These are phyloP conservation scores for Pandion haliaetus DNA, from an alignment of 2,113 vertebrate species.

Conservation along the genomic window DNA sequence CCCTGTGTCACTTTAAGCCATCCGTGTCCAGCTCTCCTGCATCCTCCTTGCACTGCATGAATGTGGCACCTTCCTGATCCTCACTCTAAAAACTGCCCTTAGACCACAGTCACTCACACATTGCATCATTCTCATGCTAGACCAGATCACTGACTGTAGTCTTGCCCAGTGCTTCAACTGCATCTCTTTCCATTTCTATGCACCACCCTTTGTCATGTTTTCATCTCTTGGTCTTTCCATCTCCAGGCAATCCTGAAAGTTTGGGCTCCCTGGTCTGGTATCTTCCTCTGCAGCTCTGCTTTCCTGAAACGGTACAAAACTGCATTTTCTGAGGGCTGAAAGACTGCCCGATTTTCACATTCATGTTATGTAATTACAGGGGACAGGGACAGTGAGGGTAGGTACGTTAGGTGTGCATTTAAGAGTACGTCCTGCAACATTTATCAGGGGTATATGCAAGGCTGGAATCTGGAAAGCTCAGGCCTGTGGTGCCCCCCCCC, in stretches of 20 bases:
- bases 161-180: neutral
- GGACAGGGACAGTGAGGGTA: neutral
- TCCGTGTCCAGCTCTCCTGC: fast-evolving
- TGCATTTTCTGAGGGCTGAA: neutral
- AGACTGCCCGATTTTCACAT: neutral
- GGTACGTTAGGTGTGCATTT: neutral
- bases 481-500: neutral
- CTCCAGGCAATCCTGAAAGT: neutral
- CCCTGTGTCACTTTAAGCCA: neutral
- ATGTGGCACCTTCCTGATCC: neutral
- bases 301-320: neutral
- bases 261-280: neutral
- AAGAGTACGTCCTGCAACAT: neutral
- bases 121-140: neutral
- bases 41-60: neutral
- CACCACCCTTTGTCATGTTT: neutral
- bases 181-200: neutral
- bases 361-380: neutral
- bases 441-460: neutral
- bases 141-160: neutral
- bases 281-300: neutral
- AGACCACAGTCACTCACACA: neutral
- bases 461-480: neutral
- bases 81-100: neutral
- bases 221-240: neutral